Evolutionary conservation across 37 sponge, comb jelly and placozoan genomes (phyloP), one percentile per base, ranked within the genome.

Genomic region (Ephydatia muelleri): DNA sequence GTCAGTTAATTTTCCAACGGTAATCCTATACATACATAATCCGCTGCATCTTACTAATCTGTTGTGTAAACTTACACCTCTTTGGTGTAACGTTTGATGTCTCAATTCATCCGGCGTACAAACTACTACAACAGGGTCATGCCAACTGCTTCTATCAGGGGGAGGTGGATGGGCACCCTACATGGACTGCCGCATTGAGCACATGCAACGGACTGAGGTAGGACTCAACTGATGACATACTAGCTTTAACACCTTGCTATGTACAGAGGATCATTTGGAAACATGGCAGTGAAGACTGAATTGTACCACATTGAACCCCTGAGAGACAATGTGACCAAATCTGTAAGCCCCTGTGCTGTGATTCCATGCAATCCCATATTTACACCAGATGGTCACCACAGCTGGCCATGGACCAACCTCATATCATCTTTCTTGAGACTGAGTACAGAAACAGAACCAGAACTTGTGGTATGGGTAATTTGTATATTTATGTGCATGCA

Each of bases 101-200:
- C n/a, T n/a, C n/a, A n/a, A n/a, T n/a, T n/a, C n/a, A n/a, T n/a
- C n/a, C n/a, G n/a, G n/a, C n/a, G n/a, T n/a, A n/a, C n/a, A n/a
- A 65, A 14, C 14, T 21, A 65, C n/a, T 83, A 14, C 14, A 21
- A 6, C 49, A 90, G 90, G 85, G 74, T 68, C 80, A 66, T 49
- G 64, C 64, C 71, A 92, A 92, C 66, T 92, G 92, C 67, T 92
- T 70, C 84, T 92, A 92, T 70, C 92, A 92, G 13, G 92, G 92
- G 22, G 71, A 30, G 70, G 92, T 92, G 67, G 57, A 49, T 64
- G 92, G 78, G 31, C 49, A 75, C 21, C 88, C 92, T 38, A 66
- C 68, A 1, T 92, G 92, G 92, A 66, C 38, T 38, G 85, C 36
- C n/a, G 79, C 68, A 39, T 81, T 92, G 29, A 87, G 82, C 81